Percentiles rank a stretch among this genome's conserved stretches.
phyloP scores from a whole-genome alignment of 2,113 vertebrate species.

The Nannospalax galili region DNA sequence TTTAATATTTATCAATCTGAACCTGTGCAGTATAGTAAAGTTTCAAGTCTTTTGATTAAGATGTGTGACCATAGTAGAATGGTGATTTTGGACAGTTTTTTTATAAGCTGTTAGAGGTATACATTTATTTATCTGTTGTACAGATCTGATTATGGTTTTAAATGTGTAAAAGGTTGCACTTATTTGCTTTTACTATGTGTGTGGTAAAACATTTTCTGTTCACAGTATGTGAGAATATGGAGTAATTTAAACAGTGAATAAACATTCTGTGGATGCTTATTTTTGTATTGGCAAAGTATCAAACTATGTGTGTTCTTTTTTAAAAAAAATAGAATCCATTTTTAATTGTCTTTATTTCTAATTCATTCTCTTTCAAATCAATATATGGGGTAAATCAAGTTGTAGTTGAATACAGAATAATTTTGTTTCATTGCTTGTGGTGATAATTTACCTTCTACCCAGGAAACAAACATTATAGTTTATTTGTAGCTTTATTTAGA shows the following conservation, averaged over 20 bases:
- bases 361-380: slow-evolving; percentile 50
- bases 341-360: slow-evolving; percentile 64
- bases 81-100: slow-evolving; percentile 64
- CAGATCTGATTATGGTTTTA: slow-evolving; percentile 77
- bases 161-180: slow-evolving; percentile 77
- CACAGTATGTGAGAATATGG: slow-evolving; percentile 68
- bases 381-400: not conserved
- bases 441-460: not conserved
- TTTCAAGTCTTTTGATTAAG: not conserved
- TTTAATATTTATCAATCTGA: slow-evolving; percentile 61
- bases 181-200: slow-evolving; percentile 73
- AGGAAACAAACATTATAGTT: slow-evolving; percentile 34
- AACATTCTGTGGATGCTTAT: slow-evolving; percentile 87
- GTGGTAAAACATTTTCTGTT: slow-evolving; percentile 79
- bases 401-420: slow-evolving; percentile 11
- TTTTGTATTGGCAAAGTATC: slow-evolving; percentile 86
- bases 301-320: slow-evolving; percentile 64
- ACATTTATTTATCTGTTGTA: slow-evolving; percentile 82
- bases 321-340: slow-evolving; percentile 54
- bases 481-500: slow-evolving; percentile 51
- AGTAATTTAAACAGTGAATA: slow-evolving; percentile 84
- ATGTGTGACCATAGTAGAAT: slow-evolving; percentile 58
- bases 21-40: slow-evolving; percentile 58
- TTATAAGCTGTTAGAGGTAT: slow-evolving; percentile 80
- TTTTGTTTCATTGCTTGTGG: slow-evolving; percentile 2